A percentile compares a stretch with the other conserved stretches of the same genome.
phyloP scores from a whole-genome alignment of 2,113 vertebrate genomes.

The Crotalus tigris region DNA sequence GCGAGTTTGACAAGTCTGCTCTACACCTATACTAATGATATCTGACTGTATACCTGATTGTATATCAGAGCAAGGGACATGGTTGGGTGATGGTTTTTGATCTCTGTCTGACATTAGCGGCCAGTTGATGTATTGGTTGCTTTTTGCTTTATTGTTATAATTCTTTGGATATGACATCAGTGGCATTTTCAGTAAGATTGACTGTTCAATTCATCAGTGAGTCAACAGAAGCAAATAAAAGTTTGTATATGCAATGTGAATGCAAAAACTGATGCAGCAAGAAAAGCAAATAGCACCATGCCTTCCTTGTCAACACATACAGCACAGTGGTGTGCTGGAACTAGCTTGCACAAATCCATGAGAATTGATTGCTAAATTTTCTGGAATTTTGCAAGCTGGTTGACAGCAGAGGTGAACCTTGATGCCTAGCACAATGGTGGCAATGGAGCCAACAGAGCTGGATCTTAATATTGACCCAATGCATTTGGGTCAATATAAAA shows the following conservation, averaged over 20 bases:
- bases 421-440: background rate
- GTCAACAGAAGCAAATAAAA: background rate
- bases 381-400: background rate
- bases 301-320: background rate
- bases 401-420: background rate
- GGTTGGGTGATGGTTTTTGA: background rate
- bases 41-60: background rate
- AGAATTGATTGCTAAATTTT: background rate
- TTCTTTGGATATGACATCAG: background rate
- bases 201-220: background rate
- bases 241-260: background rate
- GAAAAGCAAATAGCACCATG: background rate
- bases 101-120: background rate
- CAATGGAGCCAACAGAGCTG: background rate
- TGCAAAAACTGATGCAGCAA: background rate
- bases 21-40: background rate
- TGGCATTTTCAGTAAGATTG: background rate
- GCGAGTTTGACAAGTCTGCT: no score
- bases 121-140: background rate
- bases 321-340: background rate
- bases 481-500: no score
- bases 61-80: background rate
- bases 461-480: background rate
- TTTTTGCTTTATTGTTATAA: background rate
- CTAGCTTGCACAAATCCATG: background rate